Base-by-base conservation (phyloP, 2,797 vertebrate species). In the Brachyalestes nurse region DNA sequence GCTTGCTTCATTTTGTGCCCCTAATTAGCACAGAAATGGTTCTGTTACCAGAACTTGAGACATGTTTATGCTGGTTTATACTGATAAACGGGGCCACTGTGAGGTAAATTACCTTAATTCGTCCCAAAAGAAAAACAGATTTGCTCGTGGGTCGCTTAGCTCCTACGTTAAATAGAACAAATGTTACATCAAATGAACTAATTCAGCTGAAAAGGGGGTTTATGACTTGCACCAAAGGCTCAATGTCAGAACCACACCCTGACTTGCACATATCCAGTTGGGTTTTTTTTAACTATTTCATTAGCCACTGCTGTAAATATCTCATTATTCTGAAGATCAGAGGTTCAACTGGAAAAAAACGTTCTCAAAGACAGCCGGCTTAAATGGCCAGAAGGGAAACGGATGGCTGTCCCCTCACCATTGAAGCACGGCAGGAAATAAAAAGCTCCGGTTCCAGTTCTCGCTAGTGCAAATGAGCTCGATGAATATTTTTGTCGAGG, bases 1-100 rank as follows among this genome's bases (percentile, higher is more conserved):
- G 28, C 42, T 38, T 51, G 64, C 45, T 57, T 60, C 19, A 42
- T 53, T 61, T 65, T 19, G 34, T 80, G 49, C 72, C 61, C n/a
- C 62, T 80, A 83, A 83, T 77, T 73, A 80, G 60, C 67, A 70
- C 47, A 64, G 60, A 76, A 79, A 72, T 57, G 14, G 21, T 42
- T 45, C 23, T 47, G 45, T 45, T 28, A 66, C 47, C 57, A 75
- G 51, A 51, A 28, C 72, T 47, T 40, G 42, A 23, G 49, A 73
- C 58, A 17, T 69, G 76, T 74, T 79, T 53, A 21, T 25, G 60
- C 77, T 76, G 66, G 51, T 19, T 69, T 67, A 55, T 65, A 64
- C 72, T 58, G 51, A 70, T 58, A 75, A 71, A 79, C 45, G 5
- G 65, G 77, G 65, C 21, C 12, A 75, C 49, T n/a, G 14, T 69